Base-by-base conservation (phyloP, 2,113 vertebrate species). In the Mesembrinibis cayennensis region DNA sequence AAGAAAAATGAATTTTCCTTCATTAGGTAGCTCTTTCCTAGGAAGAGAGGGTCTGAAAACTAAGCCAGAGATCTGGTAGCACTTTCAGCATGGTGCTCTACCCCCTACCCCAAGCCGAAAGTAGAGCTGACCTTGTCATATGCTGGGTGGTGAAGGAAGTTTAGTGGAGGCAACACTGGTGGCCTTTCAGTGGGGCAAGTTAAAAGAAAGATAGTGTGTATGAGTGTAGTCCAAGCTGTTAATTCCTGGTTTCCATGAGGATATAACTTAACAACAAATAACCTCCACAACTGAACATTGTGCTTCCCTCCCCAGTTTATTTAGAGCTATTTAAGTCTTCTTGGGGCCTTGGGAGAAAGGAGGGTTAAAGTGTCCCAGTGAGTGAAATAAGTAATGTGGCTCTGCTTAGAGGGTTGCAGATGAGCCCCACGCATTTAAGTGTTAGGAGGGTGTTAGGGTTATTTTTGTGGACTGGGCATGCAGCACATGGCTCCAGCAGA, bases 101-200 rank as follows among this genome's bases (percentile, higher is more conserved):
- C 12, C 15, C 5, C 6, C 25, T 36, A 18, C 29, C 38, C 25
- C 12, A 25, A 32, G 21, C 25, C 53, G 52, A 47, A 59, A 23
- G 20, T 10, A 32, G 30, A 55, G n/a, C 30, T 21, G 30, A 42
- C 5, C 2, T 47, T 16, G 7, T 36, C 3, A 1, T 27, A 0
- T 5, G 15, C 23, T 52, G 26, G 27, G 14, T 67, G 47, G 26
- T 56, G 42, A 50, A 62, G 23, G 26, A 34, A 19, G 18, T 16
- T 87, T 2, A 4, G 42, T 70, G 49, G 23, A 49, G 40, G 29
- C 25, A 30, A 7, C 10, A 18, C 26, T 9, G 11, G 9, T 20
- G 29, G 29, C 29, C 34, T 91, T 59, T 40, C 27, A 59, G 38
- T 59, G 66, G 49, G 14, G 17, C 47, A 38, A 21, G 30, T 21